Base-by-base conservation (phyloP, 2,888 invertebrate species). In the Eudemis profundana region DNA sequence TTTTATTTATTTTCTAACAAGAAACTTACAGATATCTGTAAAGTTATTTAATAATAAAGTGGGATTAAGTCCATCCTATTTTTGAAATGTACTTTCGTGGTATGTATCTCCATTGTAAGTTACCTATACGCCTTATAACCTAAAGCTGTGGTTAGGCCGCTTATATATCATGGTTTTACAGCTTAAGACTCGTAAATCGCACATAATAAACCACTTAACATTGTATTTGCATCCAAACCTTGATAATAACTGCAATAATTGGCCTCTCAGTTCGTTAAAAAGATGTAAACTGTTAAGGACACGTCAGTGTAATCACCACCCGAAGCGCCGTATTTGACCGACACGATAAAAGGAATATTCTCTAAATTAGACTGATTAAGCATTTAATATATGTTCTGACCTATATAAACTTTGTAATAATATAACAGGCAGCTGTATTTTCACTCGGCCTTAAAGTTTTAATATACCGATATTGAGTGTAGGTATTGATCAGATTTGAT, bases 81-180 rank as follows among this genome's bases (percentile, higher is more conserved):
- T 29, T 68, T 67, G 74, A 75, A 74, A 88, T 88, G 87, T 73
- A 77, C 74, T 74, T 76, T 23, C 74, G 72, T 70, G 86, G 87
- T 88, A 78, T 72, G 85, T 79, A 72, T 64, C 50, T 44, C 36
- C 38, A 44, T 51, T 44, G 23, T 42, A 59, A 50, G n/a, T 19
- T 17, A 40, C 59, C 49, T 71, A 67, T 72, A 42, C 17, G 8
- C 49, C 7, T n/a, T 53, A 40, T 54, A 67, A 64, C 62, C 64
- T 54, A 59, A 47, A 46, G 17, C 36, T 36, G 17, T 47, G 44
- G 62, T 56, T 62, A 68, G 69, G 67, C 29, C 53, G 60, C 46
- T 53, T 53, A 53, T 47, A 7, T 15, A 40, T 38, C 10, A 46
- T 19, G 23, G 29, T 47, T 65, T 60, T 40, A 14, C 40, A 19